These are phyloP conservation scores for Lagria hirta DNA, from an alignment of 2,888 invertebrate species.

Conservation along the genomic window DNA sequence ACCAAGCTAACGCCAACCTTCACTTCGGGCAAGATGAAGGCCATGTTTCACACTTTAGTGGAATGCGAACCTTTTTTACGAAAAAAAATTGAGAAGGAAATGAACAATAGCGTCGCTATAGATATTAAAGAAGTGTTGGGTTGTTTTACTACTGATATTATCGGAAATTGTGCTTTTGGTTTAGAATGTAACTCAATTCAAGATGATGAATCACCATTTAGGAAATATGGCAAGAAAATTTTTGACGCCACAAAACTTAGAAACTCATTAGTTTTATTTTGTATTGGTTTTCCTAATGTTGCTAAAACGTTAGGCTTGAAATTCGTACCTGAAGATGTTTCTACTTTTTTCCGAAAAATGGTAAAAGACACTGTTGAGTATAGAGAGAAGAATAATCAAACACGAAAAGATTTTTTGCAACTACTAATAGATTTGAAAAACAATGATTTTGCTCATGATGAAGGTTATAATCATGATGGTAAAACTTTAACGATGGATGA, in stretches of 20 bases:
- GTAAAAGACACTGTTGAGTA: slow-evolving; percentile 54
- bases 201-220: slow-evolving; percentile 54
- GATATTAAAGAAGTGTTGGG: slow-evolving; percentile 54
- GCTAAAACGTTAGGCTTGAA: slow-evolving; percentile 26
- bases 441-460: slow-evolving; percentile 1
- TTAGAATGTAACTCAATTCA: slow-evolving; percentile 59
- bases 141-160: slow-evolving; percentile 60
- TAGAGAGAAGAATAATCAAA: slow-evolving; percentile 52
- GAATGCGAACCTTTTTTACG: slow-evolving; percentile 1
- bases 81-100: slow-evolving; percentile 1
- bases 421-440: slow-evolving; percentile 56
- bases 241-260: slow-evolving; percentile 6
- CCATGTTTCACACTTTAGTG: slow-evolving; percentile 2
- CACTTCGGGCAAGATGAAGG: slow-evolving; percentile 17
- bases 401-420: slow-evolving; percentile 59
- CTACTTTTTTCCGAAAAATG: slow-evolving; percentile 41
- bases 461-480: slow-evolving; percentile 33
- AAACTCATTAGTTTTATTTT: slow-evolving; percentile 3
- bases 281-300: slow-evolving; percentile 12
- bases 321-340: slow-evolving; percentile 31
- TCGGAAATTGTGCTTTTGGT: slow-evolving; percentile 61
- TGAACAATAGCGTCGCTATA: slow-evolving; percentile 9
- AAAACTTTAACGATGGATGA: slow-evolving; percentile 26
- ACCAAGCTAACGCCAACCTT: slow-evolving; percentile 51
- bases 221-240: slow-evolving; percentile 24